Conservation (phyloP, 1,140 invertebrate genomes). For the Acyrthosiphon pisum region DNA sequence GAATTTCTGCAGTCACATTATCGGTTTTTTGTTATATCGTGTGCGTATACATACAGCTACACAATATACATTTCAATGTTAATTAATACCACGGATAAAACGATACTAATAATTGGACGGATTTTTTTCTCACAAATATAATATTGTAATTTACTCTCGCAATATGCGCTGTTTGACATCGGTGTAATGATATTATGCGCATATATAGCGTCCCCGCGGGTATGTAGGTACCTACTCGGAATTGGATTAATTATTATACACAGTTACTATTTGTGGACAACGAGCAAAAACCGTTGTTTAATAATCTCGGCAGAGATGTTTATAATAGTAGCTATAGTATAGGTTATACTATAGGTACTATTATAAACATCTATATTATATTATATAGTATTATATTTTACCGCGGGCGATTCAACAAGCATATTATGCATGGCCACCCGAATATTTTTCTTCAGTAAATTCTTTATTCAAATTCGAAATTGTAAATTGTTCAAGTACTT, state of each 20-base stretch:
- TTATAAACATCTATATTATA: too few relatives aligned
- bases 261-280: neutral
- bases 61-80: neutral
- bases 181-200: neutral
- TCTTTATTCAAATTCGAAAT: neutral
- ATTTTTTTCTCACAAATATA: neutral
- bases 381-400: too few relatives aligned
- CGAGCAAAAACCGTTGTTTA: neutral
- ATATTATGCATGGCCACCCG: neutral
- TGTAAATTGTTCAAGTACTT: neutral
- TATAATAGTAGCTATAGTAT: too few relatives aligned
- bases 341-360: too few relatives aligned
- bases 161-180: neutral
- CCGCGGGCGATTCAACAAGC: neutral
- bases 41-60: neutral
- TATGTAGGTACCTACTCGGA: neutral
- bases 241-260: constrained; percentile 12
- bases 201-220: too few relatives aligned
- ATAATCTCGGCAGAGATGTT: neutral
- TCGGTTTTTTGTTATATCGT: neutral
- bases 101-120: neutral
- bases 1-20: neutral
- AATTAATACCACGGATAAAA: neutral
- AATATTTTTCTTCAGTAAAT: neutral
- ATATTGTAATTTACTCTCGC: neutral